Conservation (phyloP, 2,797 vertebrate species). For the Microctenopoma lineatum region DNA sequence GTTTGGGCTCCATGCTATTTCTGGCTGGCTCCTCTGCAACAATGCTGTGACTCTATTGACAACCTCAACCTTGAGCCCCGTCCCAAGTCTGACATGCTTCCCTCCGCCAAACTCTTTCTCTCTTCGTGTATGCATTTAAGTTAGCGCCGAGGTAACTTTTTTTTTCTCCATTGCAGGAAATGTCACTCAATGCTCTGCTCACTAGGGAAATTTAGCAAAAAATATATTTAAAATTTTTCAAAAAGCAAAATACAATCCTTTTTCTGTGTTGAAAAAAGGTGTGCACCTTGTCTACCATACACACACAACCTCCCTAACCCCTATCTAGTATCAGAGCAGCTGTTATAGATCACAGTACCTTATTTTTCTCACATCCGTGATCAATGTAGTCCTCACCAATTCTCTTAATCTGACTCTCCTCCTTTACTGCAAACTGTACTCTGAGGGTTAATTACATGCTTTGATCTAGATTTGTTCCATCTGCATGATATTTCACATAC, state of each 20-base stretch:
- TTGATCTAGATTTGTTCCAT: slow-evolving; percentile 80
- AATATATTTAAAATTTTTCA: slow-evolving; percentile 48
- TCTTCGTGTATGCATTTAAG: slow-evolving; percentile 20
- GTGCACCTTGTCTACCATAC: not conserved
- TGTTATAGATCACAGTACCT: slow-evolving; percentile 13
- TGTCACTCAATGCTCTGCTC: slow-evolving; percentile 44
- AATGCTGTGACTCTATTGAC: slow-evolving; percentile 79
- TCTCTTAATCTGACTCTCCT: slow-evolving; percentile 64
- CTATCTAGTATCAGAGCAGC: slow-evolving; percentile 5
- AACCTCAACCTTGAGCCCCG: slow-evolving; percentile 79
- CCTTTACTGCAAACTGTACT: slow-evolving; percentile 65
- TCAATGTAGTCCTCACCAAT: slow-evolving; percentile 36
- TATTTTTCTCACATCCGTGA: slow-evolving; percentile 31
- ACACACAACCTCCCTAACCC: not conserved
- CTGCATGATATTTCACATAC: slow-evolving; percentile 72
- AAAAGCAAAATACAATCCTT: slow-evolving; percentile 23
- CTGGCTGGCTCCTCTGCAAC: slow-evolving; percentile 66
- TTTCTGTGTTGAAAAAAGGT: not conserved
- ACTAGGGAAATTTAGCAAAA: slow-evolving; percentile 55
- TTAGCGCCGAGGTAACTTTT: slow-evolving; percentile 25
- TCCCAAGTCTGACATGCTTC: slow-evolving; percentile 21
- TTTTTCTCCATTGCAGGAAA: slow-evolving; percentile 17
- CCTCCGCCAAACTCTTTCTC: not conserved
- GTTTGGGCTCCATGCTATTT: slow-evolving; percentile 79
- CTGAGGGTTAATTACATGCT: slow-evolving; percentile 76